These are phyloP conservation scores for Spilogale gracilis DNA, from an alignment of 2,113 vertebrate species.

Conservation along the genomic window DNA sequence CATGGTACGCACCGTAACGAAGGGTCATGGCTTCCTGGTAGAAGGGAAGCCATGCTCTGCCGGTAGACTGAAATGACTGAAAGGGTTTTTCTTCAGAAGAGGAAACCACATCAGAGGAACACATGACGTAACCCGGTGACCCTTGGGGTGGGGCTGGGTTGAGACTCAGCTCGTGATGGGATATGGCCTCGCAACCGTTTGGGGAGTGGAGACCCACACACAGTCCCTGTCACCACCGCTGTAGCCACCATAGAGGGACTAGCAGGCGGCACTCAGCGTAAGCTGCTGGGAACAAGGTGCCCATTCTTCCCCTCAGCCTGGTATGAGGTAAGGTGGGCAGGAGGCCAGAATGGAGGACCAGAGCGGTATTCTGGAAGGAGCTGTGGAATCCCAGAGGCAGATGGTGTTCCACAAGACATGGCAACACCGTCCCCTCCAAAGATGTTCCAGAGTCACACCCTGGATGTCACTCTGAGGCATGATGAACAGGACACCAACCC, in stretches of 20 bases:
- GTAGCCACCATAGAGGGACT: background rate
- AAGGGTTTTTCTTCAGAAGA: constrained; percentile 59
- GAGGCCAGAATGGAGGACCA: background rate
- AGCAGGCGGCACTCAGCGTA: background rate
- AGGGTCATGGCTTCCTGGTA: background rate
- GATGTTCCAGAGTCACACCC: rapidly evolving
- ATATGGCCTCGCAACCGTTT: background rate
- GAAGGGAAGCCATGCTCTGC: background rate
- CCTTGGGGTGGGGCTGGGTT: background rate
- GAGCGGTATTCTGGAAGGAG: background rate
- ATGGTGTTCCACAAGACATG: rapidly evolving
- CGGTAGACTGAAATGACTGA: background rate
- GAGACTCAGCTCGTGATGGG: constrained; percentile 23
- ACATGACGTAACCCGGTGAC: background rate
- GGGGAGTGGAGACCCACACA: background rate
- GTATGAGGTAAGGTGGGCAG: background rate
- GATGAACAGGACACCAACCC: background rate
- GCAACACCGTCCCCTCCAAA: background rate
- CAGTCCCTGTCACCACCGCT: background rate
- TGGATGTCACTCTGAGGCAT: background rate
- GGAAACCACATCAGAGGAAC: background rate
- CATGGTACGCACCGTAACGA: rapidly evolving
- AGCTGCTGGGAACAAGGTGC: background rate
- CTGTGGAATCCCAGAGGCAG: background rate
- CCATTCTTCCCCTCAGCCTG: background rate